Conservation (phyloP, 2,113 vertebrate genomes). For the Antechinus flavipes region DNA sequence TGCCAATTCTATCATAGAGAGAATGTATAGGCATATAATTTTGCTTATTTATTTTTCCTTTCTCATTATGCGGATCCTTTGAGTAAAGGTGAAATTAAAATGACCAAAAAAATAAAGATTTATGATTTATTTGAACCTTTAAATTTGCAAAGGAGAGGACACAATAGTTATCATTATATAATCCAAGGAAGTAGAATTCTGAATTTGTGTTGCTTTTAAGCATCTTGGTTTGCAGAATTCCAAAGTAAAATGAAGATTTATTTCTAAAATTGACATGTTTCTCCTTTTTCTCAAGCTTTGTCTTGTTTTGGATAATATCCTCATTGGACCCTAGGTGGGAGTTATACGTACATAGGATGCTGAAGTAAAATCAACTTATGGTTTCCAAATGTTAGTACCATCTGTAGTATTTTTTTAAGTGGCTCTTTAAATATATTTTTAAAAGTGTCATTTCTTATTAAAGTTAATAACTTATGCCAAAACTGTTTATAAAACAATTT, state of each 20-base stretch:
- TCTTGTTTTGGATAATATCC: conserved; percentile 40
- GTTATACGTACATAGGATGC: conserved; percentile 3
- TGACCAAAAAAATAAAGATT: not conserved
- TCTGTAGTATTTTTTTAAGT: conserved; percentile 38
- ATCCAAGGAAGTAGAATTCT: not conserved
- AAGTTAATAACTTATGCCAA: conserved; percentile 39
- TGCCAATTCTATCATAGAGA: not conserved
- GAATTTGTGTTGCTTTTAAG: not conserved
- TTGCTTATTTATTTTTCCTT: conserved; percentile 37
- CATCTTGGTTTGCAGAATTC: conserved; percentile 20
- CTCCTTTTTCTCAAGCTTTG: conserved; percentile 40
- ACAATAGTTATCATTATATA: not conserved
- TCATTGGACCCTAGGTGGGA: conserved; percentile 17
- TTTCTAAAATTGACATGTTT: conserved; percentile 30
- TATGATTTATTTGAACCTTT: conserved; percentile 2
- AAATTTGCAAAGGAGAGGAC: not conserved
- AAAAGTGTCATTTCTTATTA: conserved; percentile 26
- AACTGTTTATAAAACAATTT: conserved; percentile 16
- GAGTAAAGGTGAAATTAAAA: conserved; percentile 30
- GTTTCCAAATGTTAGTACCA: conserved; percentile 56
- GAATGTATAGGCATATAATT: conserved; percentile 6
- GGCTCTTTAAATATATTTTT: conserved; percentile 46
- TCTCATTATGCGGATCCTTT: conserved; percentile 22
- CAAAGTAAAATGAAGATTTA: not conserved
- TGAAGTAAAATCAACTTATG: conserved; percentile 18